Base-by-base conservation (phyloP, 2,113 vertebrate species). In the Pao palembangensis region DNA sequence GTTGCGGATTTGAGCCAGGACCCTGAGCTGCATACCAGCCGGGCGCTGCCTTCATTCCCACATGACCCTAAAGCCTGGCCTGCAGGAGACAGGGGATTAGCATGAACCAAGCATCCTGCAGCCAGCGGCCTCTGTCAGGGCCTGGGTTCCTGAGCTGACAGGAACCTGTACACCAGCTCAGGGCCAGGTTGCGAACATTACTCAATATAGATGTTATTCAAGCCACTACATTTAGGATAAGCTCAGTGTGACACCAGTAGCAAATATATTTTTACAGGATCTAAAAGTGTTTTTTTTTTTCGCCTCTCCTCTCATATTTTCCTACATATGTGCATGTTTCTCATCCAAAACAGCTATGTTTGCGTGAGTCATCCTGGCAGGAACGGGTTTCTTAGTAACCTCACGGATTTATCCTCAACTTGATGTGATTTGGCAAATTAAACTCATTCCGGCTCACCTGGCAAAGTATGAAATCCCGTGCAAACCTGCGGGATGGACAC, bases 351-450 rank as follows among this genome's bases (percentile, higher is more conserved):
- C 62, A 72, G 73, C 66, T 72, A 79, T 73, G 60, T 64, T 71
- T 69, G 76, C 58, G 60, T 25, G 67, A 61, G 64, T 19, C 68
- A 67, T 75, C 82, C 80, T 23, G 75, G 74, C 79, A 76, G 82
- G 73, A 85, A 87, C 67, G 80, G 85, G 88, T 89, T 87, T 87
- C 88, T 88, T 88, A 89, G 88, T 86, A 89, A 89, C 88, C 77
- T 87, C 81, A 18, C 60, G 44, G 69, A 23, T 23, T 23, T 23
- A 23, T 23, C 21, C 21, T 23, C 3, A 3, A 81, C 80, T 85
- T 83, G 71, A 78, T 85, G 73, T 73, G 75, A 85, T 86, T 86
- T 84, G 67, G 46, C 3, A n/a, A n/a, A n/a, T 48, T 48, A 17
- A 17, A 66, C 86, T 84, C 87, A 88, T 79, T 62, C 58, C 65